A percentile compares a stretch with the other conserved stretches of the same genome.
Evolutionary conservation across 1,140 invertebrate genomes (phyloP).

Genomic region (Drosophila kepulauana): DNA sequence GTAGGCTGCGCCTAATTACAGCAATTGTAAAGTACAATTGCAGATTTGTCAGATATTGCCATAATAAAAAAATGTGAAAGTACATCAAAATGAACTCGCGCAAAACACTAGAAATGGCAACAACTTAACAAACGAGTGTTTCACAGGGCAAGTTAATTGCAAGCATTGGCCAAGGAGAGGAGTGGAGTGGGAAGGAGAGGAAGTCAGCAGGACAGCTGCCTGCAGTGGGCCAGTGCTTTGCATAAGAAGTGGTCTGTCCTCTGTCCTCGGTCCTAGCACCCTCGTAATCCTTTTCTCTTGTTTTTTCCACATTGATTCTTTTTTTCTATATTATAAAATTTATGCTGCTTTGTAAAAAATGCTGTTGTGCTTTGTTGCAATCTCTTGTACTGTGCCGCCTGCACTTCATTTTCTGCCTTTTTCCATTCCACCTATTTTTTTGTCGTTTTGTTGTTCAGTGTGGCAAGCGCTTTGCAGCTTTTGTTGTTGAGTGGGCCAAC

Average conservation of each 20-base stretch:
- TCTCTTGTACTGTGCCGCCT: constrained; percentile 33
- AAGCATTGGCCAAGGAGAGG: constrained; percentile 2
- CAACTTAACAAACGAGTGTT: constrained; percentile 45
- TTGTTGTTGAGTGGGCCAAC: constrained; percentile 55
- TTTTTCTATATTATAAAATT: constrained; percentile 58
- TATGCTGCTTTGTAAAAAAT: constrained; percentile 54
- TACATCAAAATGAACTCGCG: constrained; percentile 53
- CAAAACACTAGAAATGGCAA: constrained; percentile 52
- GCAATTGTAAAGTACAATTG: constrained; percentile 28
- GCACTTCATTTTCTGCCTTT: constrained; percentile 54
- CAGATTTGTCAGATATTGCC: constrained; percentile 18
- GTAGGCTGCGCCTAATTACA: constrained; percentile 47
- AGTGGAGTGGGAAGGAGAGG: too few relatives aligned
- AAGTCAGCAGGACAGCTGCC: neutral
- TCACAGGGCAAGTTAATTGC: constrained; percentile 53
- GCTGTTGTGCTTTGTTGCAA: constrained; percentile 50
- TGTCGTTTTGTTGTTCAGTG: constrained; percentile 10
- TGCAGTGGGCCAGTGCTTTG: constrained; percentile 45
- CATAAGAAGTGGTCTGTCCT: constrained; percentile 52
- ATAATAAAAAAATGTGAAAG: constrained; percentile 15
- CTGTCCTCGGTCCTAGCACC: constrained; percentile 13
- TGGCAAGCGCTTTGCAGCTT: constrained; percentile 46
- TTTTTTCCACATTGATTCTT: constrained; percentile 44
- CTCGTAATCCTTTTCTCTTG: constrained; percentile 44
- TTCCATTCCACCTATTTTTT: constrained; percentile 20